A percentile compares a stretch with the other conserved stretches of the same genome.
Conservation (phyloP, 2,888 invertebrate species). For the Ennomos erosarius region DNA sequence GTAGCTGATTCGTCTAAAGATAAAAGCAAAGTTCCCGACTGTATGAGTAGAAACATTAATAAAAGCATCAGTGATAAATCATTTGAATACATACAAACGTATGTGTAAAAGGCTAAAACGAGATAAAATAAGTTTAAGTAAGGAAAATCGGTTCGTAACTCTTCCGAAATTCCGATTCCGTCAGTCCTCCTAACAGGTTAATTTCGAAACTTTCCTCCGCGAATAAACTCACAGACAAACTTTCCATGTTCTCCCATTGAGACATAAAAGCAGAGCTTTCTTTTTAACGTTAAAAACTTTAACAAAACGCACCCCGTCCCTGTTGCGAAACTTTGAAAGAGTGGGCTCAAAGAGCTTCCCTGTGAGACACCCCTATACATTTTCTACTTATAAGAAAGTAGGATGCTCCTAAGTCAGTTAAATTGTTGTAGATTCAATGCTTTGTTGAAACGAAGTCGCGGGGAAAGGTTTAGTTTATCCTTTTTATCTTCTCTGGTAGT, state of each 20-base stretch:
- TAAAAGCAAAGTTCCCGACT: no score
- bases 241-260: slow-evolving; percentile 54
- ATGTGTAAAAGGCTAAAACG: slow-evolving; percentile 4
- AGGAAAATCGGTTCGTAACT: slow-evolving; percentile 19
- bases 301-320: slow-evolving; percentile 41
- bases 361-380: slow-evolving; percentile 31
- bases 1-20: no score
- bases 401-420: slow-evolving; percentile 45
- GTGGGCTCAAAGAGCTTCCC: slow-evolving; percentile 37
- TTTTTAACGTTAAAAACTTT: slow-evolving; percentile 48
- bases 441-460: slow-evolving; percentile 35
- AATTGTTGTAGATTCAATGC: slow-evolving; percentile 48
- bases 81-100: slow-evolving; percentile 3
- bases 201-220: slow-evolving; percentile 56
- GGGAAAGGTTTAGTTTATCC: slow-evolving; percentile 32
- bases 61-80: no score
- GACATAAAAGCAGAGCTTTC: slow-evolving; percentile 59
- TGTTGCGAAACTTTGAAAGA: slow-evolving; percentile 37
- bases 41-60: no score
- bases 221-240: slow-evolving; percentile 45
- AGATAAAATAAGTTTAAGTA: slow-evolving; percentile 8
- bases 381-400: slow-evolving; percentile 26
- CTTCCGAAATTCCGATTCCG: slow-evolving; percentile 29
- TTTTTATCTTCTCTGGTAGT: slow-evolving; percentile 25
- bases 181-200: slow-evolving; percentile 55